Conservation (phyloP, 23 tunicate genomes). For the Aplidium turbinatum region DNA sequence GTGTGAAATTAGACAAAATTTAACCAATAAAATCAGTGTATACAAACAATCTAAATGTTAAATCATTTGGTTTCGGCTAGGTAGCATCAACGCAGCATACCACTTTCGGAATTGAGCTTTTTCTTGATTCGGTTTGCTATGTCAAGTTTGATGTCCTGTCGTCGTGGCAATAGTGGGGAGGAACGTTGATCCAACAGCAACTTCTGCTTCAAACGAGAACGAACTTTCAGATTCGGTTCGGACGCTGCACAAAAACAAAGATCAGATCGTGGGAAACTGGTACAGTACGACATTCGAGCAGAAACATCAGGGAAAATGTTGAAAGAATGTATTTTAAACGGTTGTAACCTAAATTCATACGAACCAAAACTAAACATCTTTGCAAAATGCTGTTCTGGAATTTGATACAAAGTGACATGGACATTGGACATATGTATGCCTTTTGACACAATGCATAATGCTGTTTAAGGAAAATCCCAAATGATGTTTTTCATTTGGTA, state of each 20-base stretch:
- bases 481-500: no score
- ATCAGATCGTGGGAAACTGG: no score
- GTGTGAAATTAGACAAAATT: neutral
- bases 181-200: slow-evolving; percentile 45
- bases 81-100: neutral
- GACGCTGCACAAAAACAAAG: slow-evolving; percentile 66
- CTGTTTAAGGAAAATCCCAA: no score
- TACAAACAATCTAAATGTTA: neutral
- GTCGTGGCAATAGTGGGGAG: slow-evolving; percentile 72
- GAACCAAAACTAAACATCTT: no score
- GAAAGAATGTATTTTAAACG: no score
- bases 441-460: no score
- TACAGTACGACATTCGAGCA: no score
- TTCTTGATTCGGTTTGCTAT: slow-evolving; percentile 58
- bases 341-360: no score
- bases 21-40: neutral
- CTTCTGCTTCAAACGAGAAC: slow-evolving; percentile 61
- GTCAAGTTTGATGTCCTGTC: slow-evolving; percentile 45
- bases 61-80: neutral
- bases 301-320: no score
- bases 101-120: slow-evolving; percentile 37
- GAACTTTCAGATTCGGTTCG: slow-evolving; percentile 86
- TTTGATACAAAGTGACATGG: no score
- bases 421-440: no score
- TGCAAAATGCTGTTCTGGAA: no score